These are phyloP conservation scores for Dendrolimus houi DNA, from an alignment of 2,888 invertebrate genomes.

Conservation along the genomic window DNA sequence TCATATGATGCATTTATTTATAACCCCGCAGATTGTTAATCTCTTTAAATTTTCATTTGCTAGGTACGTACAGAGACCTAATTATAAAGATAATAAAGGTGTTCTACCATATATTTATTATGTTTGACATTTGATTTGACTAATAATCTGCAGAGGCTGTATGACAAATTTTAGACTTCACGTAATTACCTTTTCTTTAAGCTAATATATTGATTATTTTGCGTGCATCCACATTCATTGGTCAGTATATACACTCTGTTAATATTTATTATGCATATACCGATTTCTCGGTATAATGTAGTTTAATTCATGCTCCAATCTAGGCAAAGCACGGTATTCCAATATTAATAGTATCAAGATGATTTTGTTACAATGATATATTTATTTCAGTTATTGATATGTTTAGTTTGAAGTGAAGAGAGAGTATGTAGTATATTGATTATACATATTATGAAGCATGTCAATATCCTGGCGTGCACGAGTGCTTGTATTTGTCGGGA, in stretches of 20 bases:
- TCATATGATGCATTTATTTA: too few relatives aligned
- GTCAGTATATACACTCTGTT: background rate
- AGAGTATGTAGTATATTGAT: slow-evolving; percentile 1
- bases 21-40: too few relatives aligned
- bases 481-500: slow-evolving; percentile 31
- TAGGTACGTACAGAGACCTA: too few relatives aligned
- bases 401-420: slow-evolving; percentile 7
- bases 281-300: background rate
- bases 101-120: too few relatives aligned
- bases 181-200: too few relatives aligned
- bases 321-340: slow-evolving; percentile 27
- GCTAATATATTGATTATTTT: too few relatives aligned
- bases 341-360: slow-evolving; percentile 1
- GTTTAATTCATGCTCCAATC: slow-evolving; percentile 25
- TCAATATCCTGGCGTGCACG: slow-evolving; percentile 45
- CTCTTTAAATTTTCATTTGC: too few relatives aligned
- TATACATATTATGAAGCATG: slow-evolving; percentile 21
- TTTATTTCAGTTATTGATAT: slow-evolving; percentile 15
- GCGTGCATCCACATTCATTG: background rate
- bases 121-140: too few relatives aligned
- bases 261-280: background rate
- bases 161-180: too few relatives aligned
- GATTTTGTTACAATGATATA: slow-evolving; percentile 11
- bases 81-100: too few relatives aligned
- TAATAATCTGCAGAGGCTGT: too few relatives aligned